These are phyloP conservation scores for Eristalis tenax DNA, from an alignment of 2,888 invertebrate genomes.

Conservation along the genomic window DNA sequence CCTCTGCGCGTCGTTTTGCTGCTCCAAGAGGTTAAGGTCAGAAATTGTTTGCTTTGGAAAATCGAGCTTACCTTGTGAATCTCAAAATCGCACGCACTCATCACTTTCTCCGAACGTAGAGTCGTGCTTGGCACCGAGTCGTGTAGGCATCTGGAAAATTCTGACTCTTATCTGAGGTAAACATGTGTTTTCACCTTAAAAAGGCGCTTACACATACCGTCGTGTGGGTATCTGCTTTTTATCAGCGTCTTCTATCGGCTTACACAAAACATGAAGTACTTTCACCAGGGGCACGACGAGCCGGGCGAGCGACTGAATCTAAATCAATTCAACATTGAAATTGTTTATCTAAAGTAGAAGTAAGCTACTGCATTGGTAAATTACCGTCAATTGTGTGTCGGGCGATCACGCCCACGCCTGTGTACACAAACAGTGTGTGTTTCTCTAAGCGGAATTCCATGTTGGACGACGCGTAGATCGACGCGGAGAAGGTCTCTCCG, in stretches of 20 bases:
- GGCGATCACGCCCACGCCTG: constrained; percentile 44
- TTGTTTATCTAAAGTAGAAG: constrained; percentile 46
- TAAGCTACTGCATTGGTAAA: constrained; percentile 39
- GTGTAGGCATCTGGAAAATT: constrained; percentile 1
- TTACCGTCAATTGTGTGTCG: constrained; percentile 53
- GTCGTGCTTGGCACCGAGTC: background rate
- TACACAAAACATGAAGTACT: background rate
- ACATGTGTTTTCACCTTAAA: background rate
- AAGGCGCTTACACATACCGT: background rate
- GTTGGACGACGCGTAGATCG: constrained; percentile 24
- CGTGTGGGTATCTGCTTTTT: background rate
- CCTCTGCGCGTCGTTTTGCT: constrained; percentile 5
- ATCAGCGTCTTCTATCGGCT: background rate
- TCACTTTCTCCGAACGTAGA: constrained; percentile 21
- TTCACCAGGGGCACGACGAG: background rate
- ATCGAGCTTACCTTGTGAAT: constrained; percentile 28
- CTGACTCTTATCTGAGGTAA: constrained; percentile 2
- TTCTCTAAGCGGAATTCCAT: constrained; percentile 44
- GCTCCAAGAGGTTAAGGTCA: constrained; percentile 15
- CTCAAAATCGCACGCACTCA: constrained; percentile 1
- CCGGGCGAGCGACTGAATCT: background rate
- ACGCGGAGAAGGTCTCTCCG: constrained; percentile 8
- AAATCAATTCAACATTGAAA: constrained; percentile 45
- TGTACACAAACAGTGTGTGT: constrained; percentile 4
- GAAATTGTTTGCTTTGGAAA: constrained; percentile 10